phyloP scores from a whole-genome alignment of 2,797 vertebrate genomes.

The Scleropages formosus region DNA sequence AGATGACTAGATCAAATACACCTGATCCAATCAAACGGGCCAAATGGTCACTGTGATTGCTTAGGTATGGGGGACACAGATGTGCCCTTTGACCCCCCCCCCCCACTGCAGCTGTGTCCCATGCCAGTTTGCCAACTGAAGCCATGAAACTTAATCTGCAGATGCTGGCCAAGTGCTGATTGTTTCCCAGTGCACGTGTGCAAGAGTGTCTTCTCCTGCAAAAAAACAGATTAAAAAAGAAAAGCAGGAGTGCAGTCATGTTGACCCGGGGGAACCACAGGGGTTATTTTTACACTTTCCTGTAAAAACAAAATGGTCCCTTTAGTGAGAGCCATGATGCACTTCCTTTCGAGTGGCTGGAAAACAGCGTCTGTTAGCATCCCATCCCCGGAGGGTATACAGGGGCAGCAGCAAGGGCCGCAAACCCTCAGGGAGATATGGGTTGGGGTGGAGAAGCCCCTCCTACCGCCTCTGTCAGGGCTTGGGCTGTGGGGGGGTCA shows the following conservation, averaged over 20 bases:
- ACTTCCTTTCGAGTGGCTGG: constrained; percentile 92
- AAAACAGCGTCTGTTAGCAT: constrained; percentile 95
- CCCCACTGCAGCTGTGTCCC: too few species aligned
- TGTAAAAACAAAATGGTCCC: constrained; percentile 82
- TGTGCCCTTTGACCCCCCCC: not conserved
- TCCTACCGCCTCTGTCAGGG: not conserved
- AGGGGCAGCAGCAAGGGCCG: constrained; percentile 47
- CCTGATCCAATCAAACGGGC: too few species aligned
- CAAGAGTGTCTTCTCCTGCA: constrained; percentile 32
- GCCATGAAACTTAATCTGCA: not conserved
- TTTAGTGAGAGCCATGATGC: constrained; percentile 96
- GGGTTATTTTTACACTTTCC: constrained; percentile 98
- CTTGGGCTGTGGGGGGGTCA: constrained; percentile 18
- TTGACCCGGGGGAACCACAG: constrained; percentile 63
- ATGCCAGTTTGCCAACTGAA: not conserved
- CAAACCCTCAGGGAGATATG: constrained; percentile 26
- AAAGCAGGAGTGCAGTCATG: constrained; percentile 28
- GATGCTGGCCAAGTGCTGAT: not conserved
- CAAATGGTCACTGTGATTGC: too few species aligned
- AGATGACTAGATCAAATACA: too few species aligned
- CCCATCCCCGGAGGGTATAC: constrained; percentile 77
- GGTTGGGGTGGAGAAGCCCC: constrained; percentile 52
- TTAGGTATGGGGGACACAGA: not conserved
- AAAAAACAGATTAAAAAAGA: constrained; percentile 26
- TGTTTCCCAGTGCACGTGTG: not conserved